These are phyloP conservation scores for Pantala flavescens DNA, from an alignment of 1,140 invertebrate species.

Conservation along the genomic window DNA sequence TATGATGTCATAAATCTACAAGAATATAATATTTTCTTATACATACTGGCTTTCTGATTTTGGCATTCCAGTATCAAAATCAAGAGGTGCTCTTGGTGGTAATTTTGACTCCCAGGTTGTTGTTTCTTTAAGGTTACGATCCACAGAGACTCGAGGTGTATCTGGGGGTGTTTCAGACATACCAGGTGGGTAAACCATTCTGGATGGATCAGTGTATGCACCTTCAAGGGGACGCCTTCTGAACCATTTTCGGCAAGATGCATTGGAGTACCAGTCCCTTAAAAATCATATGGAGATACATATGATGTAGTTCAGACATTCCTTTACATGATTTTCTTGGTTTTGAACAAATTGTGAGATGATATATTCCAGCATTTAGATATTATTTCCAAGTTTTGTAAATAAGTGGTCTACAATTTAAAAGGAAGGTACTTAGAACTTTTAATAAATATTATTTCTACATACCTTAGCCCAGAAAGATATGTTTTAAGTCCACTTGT, in stretches of 20 bases:
- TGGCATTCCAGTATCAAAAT: constrained; percentile 69
- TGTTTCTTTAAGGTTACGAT: constrained; percentile 33
- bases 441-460: background rate
- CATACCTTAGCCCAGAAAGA: constrained; percentile 26
- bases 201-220: constrained; percentile 80
- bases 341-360: no score
- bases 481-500: constrained; percentile 50
- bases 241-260: constrained; percentile 76
- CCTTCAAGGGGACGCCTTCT: constrained; percentile 64
- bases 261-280: constrained; percentile 82
- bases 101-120: constrained; percentile 54
- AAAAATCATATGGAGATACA: constrained; percentile 23
- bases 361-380: no score
- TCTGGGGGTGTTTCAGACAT: constrained; percentile 64
- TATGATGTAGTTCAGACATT: no score
- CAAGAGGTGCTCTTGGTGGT: constrained; percentile 63
- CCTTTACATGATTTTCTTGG: background rate
- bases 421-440: no score
- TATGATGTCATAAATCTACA: background rate
- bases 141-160: constrained; percentile 45
- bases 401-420: no score
- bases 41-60: constrained; percentile 81
- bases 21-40: background rate
- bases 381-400: no score
- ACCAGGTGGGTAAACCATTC: constrained; percentile 86